Evolutionary conservation across 2,113 vertebrate species (phyloP), one percentile per base, ranked within the genome.

Genomic region (Cichladusa arquata): DNA sequence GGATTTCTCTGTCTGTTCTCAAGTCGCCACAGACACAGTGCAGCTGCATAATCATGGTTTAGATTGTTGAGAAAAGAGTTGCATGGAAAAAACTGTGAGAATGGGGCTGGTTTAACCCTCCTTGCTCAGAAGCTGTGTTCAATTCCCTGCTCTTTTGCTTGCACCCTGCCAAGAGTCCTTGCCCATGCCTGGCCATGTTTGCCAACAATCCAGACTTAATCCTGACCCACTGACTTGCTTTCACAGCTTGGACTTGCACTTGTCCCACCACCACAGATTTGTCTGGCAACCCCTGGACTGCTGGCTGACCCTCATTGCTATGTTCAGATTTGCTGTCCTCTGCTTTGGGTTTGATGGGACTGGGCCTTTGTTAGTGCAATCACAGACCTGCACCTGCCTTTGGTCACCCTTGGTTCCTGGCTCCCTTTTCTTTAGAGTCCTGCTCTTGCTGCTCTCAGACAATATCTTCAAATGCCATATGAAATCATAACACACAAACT

Each of bases 11-110:
- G 17, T 12, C 44, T 60, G 20, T 58, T 40, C 65, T 79, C 16
- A 44, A 47, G 47, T n/a, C 1, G 0, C 47, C 0, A 0, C 24
- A 71, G 73, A 71, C 44, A 78, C 0, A 0, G 19, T 79, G 61
- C 60, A 64, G 51, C 87, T 91, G 60, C 48, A n/a, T 58, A 74
- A 62, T 42, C 14, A 4, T 56, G 25, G 25, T 45, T 66, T 51
- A 62, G 38, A 19, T 19, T 40, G 22, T 11, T 92, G 29, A 65
- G 67, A 62, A 76, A 45, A 78, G 50, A 54, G 16, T 18, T 64
- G 25, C 26, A 40, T 73, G 25, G 33, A 65, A 95, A 84, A 24
- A 70, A 13, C 25, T 19, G 6, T 50, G 33, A 65, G 34, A 86
- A 90, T 22, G 26, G 23, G 26, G 2, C 15, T 44, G 9, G 20